These are phyloP conservation scores for Megaustenia siamemsis DNA, from an alignment of 2,888 invertebrate species.

Conservation along the genomic window DNA sequence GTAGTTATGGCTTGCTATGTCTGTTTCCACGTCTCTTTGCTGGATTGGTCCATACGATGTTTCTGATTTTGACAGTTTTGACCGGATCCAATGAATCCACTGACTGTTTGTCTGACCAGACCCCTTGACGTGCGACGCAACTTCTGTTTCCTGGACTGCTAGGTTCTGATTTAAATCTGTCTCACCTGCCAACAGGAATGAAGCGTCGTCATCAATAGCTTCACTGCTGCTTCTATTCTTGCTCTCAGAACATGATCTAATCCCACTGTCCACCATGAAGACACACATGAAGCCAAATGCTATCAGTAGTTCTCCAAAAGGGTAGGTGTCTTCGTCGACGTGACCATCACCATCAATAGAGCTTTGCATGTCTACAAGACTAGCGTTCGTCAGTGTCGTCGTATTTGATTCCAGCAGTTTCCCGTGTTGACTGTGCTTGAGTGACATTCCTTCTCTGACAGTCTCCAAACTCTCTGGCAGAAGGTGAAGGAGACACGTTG, in stretches of 20 bases:
- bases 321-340: constrained; percentile 1
- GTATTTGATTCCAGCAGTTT: no score
- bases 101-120: background rate
- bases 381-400: background rate
- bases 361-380: no score
- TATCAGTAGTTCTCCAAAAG: constrained; percentile 36
- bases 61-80: background rate
- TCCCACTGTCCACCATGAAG: constrained; percentile 25
- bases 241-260: constrained; percentile 1
- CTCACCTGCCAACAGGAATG: background rate
- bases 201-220: background rate
- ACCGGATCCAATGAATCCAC: background rate
- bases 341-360: background rate
- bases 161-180: background rate
- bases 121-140: background rate
- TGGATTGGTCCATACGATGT: background rate
- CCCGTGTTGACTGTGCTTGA: background rate
- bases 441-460: constrained; percentile 23
- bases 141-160: background rate
- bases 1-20: background rate
- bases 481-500: constrained; percentile 51
- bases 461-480: constrained; percentile 47
- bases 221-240: background rate
- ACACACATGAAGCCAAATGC: constrained; percentile 39
- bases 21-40: background rate